A percentile compares a stretch with the other conserved stretches of the same genome.
Evolutionary conservation across 2,113 vertebrate genomes (phyloP).

Genomic region (Ginglymostoma cirratum): DNA sequence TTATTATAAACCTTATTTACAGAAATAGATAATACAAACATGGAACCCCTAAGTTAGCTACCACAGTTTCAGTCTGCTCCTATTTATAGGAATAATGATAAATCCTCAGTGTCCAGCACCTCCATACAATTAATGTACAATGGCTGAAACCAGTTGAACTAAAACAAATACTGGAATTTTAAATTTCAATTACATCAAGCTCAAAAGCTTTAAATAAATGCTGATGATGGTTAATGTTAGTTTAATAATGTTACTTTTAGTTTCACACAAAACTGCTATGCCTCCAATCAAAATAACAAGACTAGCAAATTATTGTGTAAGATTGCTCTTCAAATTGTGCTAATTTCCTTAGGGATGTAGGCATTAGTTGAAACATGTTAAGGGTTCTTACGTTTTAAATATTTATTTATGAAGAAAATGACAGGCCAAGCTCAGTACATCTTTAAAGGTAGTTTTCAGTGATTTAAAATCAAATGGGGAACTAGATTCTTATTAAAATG

Average conservation of each 20-base stretch:
- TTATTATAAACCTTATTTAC: background rate
- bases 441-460: background rate
- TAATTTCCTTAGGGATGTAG: background rate
- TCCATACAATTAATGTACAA: no score
- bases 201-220: background rate
- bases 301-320: background rate
- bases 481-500: background rate
- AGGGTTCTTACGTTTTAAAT: background rate
- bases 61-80: background rate
- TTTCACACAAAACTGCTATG: background rate
- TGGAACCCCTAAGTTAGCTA: background rate
- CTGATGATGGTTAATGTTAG: background rate
- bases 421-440: background rate
- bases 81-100: background rate
- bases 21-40: background rate
- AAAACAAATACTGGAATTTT: background rate
- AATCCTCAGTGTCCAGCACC: background rate
- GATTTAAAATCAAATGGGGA: background rate
- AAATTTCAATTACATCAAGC: background rate
- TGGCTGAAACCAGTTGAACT: background rate
- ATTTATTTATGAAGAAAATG: background rate
- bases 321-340: background rate
- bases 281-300: background rate
- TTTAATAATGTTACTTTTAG: background rate
- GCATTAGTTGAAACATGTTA: background rate